These are phyloP conservation scores for Drosophila arawakana DNA, from an alignment of 1,140 invertebrate genomes.

Conservation along the genomic window DNA sequence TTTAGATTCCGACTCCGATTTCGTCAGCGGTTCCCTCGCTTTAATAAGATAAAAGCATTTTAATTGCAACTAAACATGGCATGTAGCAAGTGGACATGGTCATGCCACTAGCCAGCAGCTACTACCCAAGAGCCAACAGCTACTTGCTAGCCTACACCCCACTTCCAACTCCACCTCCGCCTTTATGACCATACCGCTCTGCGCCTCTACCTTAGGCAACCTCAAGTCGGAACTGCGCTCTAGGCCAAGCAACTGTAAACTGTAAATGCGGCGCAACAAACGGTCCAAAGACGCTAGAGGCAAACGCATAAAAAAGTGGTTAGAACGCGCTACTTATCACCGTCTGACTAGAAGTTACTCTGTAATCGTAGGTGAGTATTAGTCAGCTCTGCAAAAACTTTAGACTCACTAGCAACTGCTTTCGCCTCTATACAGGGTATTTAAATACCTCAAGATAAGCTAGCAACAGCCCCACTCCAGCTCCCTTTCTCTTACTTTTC, in stretches of 20 bases:
- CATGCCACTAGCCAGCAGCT: slow-evolving; percentile 27
- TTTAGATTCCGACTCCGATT: slow-evolving; percentile 26
- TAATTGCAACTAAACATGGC: slow-evolving; percentile 82
- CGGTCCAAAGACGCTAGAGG: slow-evolving; percentile 6
- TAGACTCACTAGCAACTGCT: background rate
- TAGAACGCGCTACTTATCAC: slow-evolving; percentile 17
- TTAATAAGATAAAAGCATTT: slow-evolving; percentile 82
- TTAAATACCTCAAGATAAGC: background rate
- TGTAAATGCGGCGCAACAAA: slow-evolving; percentile 37
- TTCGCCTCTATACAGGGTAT: background rate
- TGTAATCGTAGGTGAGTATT: too few relatives aligned
- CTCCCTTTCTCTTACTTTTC: too few relatives aligned
- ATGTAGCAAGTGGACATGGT: slow-evolving; percentile 54
- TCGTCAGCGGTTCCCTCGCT: slow-evolving; percentile 44
- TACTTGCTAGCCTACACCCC: slow-evolving; percentile 1
- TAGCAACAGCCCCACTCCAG: background rate
- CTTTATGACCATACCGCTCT: slow-evolving; percentile 4
- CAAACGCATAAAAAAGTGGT: slow-evolving; percentile 17
- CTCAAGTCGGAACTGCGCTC: slow-evolving; percentile 25
- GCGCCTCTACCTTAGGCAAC: background rate
- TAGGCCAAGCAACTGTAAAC: slow-evolving; percentile 76
- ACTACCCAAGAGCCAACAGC: background rate
- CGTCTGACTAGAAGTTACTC: slow-evolving; percentile 13
- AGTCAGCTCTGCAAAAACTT: background rate
- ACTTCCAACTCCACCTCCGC: slow-evolving; percentile 4